phyloP scores from a whole-genome alignment of 2,888 invertebrate genomes.

The Nebria brevicollis region DNA sequence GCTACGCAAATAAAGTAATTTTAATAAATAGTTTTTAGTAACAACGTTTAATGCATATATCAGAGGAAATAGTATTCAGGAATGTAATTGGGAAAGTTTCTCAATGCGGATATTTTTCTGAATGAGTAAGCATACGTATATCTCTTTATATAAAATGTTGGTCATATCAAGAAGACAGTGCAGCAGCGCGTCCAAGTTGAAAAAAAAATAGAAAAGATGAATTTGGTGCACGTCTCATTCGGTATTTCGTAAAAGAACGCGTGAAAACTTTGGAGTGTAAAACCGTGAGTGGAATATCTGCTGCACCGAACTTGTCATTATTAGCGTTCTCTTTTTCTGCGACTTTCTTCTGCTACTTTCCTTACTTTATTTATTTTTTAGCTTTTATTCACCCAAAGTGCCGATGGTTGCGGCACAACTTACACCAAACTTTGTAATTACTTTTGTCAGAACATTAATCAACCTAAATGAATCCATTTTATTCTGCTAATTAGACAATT shows the following conservation, averaged over 20 bases:
- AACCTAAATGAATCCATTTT: background rate
- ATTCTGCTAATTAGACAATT: background rate
- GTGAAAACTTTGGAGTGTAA: background rate
- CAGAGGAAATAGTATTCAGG: no score
- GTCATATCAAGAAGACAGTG: background rate
- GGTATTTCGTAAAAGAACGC: background rate
- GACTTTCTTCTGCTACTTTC: background rate
- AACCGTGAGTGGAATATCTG: conserved; percentile 1
- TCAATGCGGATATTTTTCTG: no score
- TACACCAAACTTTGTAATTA: background rate
- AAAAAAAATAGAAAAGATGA: background rate
- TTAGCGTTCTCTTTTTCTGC: background rate
- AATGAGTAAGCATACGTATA: background rate
- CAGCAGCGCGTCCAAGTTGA: background rate
- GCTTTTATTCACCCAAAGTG: background rate
- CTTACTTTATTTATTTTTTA: background rate
- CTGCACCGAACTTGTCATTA: background rate
- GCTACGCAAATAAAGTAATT: no score
- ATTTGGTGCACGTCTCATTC: background rate
- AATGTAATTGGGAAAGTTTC: no score
- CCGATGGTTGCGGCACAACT: background rate
- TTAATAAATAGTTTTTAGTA: no score
- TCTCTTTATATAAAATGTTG: background rate
- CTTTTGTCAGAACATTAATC: conserved; percentile 1
- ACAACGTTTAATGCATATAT: no score